Conservation (phyloP, 2,113 vertebrate species). For the Brachirus orientalis region DNA sequence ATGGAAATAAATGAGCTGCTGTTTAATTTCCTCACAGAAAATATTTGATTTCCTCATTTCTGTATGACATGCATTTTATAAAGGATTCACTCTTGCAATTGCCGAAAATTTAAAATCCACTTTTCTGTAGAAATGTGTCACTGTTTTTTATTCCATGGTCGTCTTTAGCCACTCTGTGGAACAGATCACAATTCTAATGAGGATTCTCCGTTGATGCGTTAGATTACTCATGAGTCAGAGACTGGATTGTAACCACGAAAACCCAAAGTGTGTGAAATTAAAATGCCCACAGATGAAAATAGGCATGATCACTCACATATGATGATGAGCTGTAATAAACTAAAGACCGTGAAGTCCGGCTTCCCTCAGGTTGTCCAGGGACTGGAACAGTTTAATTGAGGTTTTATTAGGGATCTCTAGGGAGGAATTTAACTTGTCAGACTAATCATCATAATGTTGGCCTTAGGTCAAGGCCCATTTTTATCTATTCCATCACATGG, state of each 20-base stretch:
- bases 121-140: not conserved
- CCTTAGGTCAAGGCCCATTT: conserved; percentile 64
- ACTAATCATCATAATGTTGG: conserved; percentile 64
- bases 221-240: conserved; percentile 60
- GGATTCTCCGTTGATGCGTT: conserved; percentile 44
- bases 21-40: conserved; percentile 35
- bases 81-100: conserved; percentile 1
- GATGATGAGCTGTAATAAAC: conserved; percentile 63
- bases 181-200: conserved; percentile 55
- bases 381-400: conserved; percentile 66
- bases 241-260: conserved; percentile 46
- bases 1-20: conserved; percentile 11
- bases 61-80: conserved; percentile 12
- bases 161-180: conserved; percentile 13
- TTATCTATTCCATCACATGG: conserved; percentile 43
- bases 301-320: conserved; percentile 28
- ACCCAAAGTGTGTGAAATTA: conserved; percentile 76
- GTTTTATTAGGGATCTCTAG: conserved; percentile 57
- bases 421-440: conserved; percentile 67
- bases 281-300: conserved; percentile 64
- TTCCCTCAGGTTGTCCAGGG: conserved; percentile 30
- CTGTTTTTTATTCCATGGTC: conserved; percentile 34
- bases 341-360: conserved; percentile 21
- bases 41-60: conserved; percentile 37
- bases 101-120: conserved; percentile 26